Conservation (phyloP, 2,888 invertebrate genomes). For the Acronicta aceris region DNA sequence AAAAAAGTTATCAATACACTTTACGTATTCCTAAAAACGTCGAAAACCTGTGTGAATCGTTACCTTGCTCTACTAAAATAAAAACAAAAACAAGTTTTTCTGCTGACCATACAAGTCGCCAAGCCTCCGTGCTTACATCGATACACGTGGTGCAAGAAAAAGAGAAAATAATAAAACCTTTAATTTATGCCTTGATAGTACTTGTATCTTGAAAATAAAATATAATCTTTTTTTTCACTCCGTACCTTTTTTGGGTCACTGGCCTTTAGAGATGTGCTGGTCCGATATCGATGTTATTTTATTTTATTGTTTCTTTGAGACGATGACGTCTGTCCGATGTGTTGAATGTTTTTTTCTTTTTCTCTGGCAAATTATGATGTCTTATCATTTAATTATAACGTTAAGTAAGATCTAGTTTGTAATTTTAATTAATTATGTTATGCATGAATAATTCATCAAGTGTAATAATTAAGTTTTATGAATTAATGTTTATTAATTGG, state of each 20-base stretch:
- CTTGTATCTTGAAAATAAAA: constrained; percentile 88
- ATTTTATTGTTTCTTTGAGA: constrained; percentile 42
- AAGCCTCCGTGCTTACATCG: constrained; percentile 75
- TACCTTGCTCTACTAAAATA: constrained; percentile 47
- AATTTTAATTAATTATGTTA: constrained; percentile 21
- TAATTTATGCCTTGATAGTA: constrained; percentile 89
- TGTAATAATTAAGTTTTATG: constrained; percentile 24
- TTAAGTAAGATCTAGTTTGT: constrained; percentile 35
- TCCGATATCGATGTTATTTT: constrained; percentile 65
- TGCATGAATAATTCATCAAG: constrained; percentile 28
- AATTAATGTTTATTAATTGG: constrained; percentile 35
- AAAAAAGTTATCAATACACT: constrained; percentile 39
- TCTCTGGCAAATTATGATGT: constrained; percentile 48
- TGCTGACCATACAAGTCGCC: constrained; percentile 74
- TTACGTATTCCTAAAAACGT: constrained; percentile 18
- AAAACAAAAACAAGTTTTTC: constrained; percentile 59
- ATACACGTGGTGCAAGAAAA: constrained; percentile 85
- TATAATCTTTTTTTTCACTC: constrained; percentile 77
- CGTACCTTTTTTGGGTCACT: constrained; percentile 83
- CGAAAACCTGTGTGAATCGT: constrained; percentile 31
- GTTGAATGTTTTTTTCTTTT: constrained; percentile 36
- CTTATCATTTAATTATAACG: constrained; percentile 42
- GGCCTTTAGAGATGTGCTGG: constrained; percentile 79
- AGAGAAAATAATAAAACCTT: constrained; percentile 86
- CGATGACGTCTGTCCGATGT: constrained; percentile 55